Evolutionary conservation across 2,113 vertebrate species (phyloP).

Genomic region (Mixornis gularis): DNA sequence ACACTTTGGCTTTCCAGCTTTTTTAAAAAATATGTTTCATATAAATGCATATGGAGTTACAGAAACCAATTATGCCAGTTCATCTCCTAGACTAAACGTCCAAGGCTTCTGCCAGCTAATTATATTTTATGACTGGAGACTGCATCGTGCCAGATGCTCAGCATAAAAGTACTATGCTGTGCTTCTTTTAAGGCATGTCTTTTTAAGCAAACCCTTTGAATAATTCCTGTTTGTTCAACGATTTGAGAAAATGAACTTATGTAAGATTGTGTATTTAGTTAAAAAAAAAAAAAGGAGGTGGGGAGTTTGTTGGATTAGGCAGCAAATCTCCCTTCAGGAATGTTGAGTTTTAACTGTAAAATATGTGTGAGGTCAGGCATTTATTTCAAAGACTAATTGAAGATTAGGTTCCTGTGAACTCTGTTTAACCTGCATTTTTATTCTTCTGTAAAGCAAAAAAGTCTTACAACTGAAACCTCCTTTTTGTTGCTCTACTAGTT

Average conservation of each 20-base stretch:
- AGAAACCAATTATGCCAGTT: not conserved
- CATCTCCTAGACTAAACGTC: not conserved
- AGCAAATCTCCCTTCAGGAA: conserved; percentile 44
- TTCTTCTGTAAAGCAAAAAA: not conserved
- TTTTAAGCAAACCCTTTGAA: not conserved
- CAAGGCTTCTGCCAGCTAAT: not conserved
- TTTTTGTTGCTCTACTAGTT: not conserved
- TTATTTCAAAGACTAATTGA: conserved; percentile 54
- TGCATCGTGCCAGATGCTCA: not conserved
- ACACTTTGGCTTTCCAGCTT: not conserved
- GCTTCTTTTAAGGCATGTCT: not conserved
- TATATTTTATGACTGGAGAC: not conserved
- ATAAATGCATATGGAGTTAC: not conserved
- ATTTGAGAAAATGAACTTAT: not conserved
- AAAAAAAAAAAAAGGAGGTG: not conserved
- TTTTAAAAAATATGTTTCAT: not conserved
- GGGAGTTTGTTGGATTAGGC: conserved; percentile 29
- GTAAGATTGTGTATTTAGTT: not conserved
- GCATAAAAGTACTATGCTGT: accelerated
- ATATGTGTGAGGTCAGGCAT: conserved; percentile 36
- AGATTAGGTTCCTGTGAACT: conserved; percentile 53
- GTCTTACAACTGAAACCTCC: not conserved
- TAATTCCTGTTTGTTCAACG: not conserved
- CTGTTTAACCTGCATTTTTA: conserved; percentile 23
- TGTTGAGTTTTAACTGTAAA: conserved; percentile 42